Percentiles rank a stretch among this genome's conserved stretches.
Evolutionary conservation across 2,888 invertebrate species (phyloP).

Genomic region (Coenonympha arcania): DNA sequence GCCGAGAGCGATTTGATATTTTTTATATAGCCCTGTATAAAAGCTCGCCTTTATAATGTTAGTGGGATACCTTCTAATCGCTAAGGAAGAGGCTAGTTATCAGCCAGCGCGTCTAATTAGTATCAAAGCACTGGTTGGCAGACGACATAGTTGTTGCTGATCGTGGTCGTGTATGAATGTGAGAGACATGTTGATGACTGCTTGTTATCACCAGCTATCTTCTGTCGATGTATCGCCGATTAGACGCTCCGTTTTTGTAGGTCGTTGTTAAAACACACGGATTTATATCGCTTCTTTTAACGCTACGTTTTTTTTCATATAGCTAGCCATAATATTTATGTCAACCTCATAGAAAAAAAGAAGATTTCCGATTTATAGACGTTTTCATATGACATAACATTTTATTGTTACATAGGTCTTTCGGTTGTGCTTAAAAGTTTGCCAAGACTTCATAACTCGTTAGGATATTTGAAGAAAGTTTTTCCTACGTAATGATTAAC

Average conservation of each 20-base stretch:
- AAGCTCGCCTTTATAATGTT: not conserved
- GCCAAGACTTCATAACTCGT: no score
- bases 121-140: conserved; percentile 13
- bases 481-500: no score
- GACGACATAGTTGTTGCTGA: conserved; percentile 16
- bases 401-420: no score
- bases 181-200: conserved; percentile 15
- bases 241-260: conserved; percentile 16
- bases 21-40: no score
- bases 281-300: not conserved
- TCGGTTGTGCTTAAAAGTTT: no score
- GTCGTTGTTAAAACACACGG: conserved; percentile 12
- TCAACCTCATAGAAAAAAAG: no score
- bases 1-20: no score
- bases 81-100: conserved; percentile 14
- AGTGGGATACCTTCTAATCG: not conserved
- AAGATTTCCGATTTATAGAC: no score
- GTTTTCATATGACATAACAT: no score
- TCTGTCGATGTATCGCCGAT: conserved; percentile 12
- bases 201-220: conserved; percentile 13
- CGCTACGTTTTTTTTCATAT: not conserved
- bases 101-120: conserved; percentile 20
- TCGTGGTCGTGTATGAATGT: conserved; percentile 16
- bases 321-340: not conserved
- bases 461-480: no score